Conservation (phyloP, 2,888 invertebrate genomes). For the Leptura quadrifasciata region DNA sequence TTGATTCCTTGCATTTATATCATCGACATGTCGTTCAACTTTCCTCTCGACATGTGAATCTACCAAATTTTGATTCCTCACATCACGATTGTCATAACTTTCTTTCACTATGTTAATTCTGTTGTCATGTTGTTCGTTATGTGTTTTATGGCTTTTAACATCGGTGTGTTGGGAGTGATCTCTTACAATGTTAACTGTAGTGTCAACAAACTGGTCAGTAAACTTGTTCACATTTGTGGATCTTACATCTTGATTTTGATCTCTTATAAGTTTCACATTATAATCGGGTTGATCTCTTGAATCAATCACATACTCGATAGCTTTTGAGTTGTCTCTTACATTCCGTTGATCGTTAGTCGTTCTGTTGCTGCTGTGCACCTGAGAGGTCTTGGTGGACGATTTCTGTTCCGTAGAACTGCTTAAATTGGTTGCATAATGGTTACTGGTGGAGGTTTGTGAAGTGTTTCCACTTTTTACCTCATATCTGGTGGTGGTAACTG, state of each 20-base stretch:
- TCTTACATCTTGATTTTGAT: slow-evolving; percentile 8
- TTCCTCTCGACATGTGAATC: slow-evolving; percentile 5
- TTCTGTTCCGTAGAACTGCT: slow-evolving; percentile 47
- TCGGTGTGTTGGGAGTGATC: slow-evolving; percentile 1
- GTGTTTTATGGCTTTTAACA: slow-evolving; percentile 10
- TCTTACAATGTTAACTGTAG: slow-evolving; percentile 19
- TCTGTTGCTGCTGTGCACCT: slow-evolving; percentile 17
- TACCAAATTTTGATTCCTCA: slow-evolving; percentile 16
- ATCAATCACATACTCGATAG: slow-evolving; percentile 27
- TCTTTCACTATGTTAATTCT: slow-evolving; percentile 10
- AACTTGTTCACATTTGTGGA: slow-evolving; percentile 20
- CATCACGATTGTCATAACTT: slow-evolving; percentile 28
- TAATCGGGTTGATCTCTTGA: slow-evolving; percentile 13
- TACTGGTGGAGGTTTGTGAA: slow-evolving; percentile 50
- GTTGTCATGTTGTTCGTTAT: slow-evolving; percentile 25
- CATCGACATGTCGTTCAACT: slow-evolving; percentile 3
- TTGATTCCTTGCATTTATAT: slow-evolving; percentile 1
- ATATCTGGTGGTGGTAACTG: slow-evolving; percentile 81
- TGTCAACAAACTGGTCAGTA: slow-evolving; percentile 30
- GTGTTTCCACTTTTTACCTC: slow-evolving; percentile 75
- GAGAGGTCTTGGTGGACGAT: slow-evolving; percentile 41
- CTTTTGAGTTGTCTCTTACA: slow-evolving; percentile 37
- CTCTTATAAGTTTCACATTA: slow-evolving; percentile 18
- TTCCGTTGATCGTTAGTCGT: slow-evolving; percentile 32
- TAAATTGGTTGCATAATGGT: slow-evolving; percentile 50